Evolutionary conservation across 1,140 invertebrate species (phyloP).

Genomic region (Lordiphosa stackelbergi): DNA sequence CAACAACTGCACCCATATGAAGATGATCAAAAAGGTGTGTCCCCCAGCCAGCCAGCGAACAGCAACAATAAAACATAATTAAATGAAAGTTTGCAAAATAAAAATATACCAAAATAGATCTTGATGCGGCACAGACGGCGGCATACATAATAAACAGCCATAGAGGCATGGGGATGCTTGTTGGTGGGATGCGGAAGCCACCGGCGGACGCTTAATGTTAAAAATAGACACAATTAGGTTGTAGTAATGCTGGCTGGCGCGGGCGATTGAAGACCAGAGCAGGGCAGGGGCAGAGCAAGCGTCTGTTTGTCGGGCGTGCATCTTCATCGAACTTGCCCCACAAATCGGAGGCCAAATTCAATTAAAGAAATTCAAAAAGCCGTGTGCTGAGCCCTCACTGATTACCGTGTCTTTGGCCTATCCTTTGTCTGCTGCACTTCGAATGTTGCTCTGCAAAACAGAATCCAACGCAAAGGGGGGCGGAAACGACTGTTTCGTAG

Average conservation of each 20-base stretch:
- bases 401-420: too few relatives aligned
- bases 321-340: constrained; percentile 1
- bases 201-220: constrained; percentile 54
- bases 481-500: constrained; percentile 52
- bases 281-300: not conserved
- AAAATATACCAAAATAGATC: constrained; percentile 67
- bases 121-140: constrained; percentile 50
- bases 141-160: constrained; percentile 41
- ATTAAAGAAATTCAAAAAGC: too few relatives aligned
- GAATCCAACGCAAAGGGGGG: constrained; percentile 3
- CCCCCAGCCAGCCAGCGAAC: constrained; percentile 39
- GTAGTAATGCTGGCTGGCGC: constrained; percentile 53
- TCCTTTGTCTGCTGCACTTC: too few relatives aligned
- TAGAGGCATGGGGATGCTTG: constrained; percentile 6
- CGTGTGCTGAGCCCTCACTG: too few relatives aligned
- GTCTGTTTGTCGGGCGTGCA: constrained; percentile 9
- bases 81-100: constrained; percentile 63
- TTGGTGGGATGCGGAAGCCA: constrained; percentile 44
- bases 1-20: constrained; percentile 18
- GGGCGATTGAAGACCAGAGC: too few relatives aligned
- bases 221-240: constrained; percentile 73
- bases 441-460: too few relatives aligned
- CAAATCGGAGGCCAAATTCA: not conserved
- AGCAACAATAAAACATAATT: constrained; percentile 49
- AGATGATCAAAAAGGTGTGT: constrained; percentile 38